phyloP scores from a whole-genome alignment of 2,113 vertebrate species.

The Thunnus thynnus region DNA sequence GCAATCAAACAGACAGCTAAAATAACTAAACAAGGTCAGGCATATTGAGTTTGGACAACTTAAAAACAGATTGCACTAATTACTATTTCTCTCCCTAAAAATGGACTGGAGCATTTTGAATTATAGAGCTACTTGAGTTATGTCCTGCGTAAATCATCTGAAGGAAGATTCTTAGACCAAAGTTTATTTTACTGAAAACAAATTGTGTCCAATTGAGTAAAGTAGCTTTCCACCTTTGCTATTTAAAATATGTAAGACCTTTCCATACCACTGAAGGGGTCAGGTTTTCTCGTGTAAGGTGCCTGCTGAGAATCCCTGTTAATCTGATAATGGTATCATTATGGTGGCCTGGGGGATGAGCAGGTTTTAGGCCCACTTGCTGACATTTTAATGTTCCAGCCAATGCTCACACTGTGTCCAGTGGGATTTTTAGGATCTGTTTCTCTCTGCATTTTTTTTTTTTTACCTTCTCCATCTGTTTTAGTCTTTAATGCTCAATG shows the following conservation, averaged over 20 bases:
- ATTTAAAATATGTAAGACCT: neutral
- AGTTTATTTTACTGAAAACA: constrained; percentile 37
- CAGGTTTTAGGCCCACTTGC: constrained; percentile 55
- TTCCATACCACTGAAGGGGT: neutral
- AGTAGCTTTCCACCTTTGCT: constrained; percentile 23
- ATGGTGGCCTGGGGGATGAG: constrained; percentile 18
- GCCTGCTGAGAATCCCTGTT: constrained; percentile 17
- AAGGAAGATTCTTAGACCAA: constrained; percentile 12
- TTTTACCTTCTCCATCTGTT: constrained; percentile 65
- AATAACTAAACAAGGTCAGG: constrained; percentile 47
- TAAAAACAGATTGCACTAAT: constrained; percentile 35
- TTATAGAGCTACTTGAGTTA: constrained; percentile 43
- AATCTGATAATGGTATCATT: constrained; percentile 59
- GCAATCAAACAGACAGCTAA: constrained; percentile 43
- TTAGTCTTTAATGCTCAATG: constrained; percentile 43
- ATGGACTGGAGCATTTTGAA: constrained; percentile 12
- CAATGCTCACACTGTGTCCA: constrained; percentile 35
- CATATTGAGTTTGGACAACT: constrained; percentile 47
- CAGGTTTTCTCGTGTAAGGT: neutral
- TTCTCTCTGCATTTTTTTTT: constrained; percentile 47
- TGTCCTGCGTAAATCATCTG: constrained; percentile 37
- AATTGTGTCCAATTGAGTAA: constrained; percentile 12
- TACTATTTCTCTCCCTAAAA: constrained; percentile 35
- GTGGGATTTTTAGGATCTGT: constrained; percentile 44
- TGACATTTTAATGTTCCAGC: constrained; percentile 70